Evolutionary conservation across 2,797 vertebrate species (phyloP).

Genomic region (Leptoclinus maculatus): DNA sequence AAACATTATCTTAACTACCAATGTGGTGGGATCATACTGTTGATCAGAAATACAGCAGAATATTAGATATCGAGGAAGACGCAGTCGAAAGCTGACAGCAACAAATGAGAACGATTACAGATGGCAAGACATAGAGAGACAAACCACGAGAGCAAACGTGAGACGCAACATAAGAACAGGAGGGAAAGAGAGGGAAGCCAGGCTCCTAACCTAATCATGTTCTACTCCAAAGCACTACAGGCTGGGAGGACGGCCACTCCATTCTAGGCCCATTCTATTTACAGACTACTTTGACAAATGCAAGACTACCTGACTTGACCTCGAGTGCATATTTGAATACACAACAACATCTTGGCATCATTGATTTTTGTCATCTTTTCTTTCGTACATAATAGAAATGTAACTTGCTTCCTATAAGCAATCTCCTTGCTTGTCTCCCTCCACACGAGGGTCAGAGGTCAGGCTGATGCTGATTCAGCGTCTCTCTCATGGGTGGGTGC

Average conservation of each 20-base stretch:
- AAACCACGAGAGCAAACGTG: slow-evolving; percentile 8
- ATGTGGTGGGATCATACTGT: background rate
- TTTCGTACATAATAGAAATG: background rate
- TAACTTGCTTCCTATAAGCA: background rate
- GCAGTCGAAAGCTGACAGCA: background rate
- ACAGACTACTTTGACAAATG: slow-evolving; percentile 27
- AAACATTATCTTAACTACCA: too few species aligned
- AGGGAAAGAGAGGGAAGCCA: slow-evolving; percentile 13
- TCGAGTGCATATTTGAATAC: slow-evolving; percentile 3
- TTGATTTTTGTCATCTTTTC: too few species aligned
- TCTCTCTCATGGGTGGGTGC: slow-evolving; percentile 7
- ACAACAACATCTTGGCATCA: background rate
- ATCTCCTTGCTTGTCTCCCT: background rate
- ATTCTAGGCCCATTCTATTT: slow-evolving; percentile 57
- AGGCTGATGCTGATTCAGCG: background rate
- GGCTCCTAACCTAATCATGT: slow-evolving; percentile 50
- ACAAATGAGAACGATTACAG: background rate
- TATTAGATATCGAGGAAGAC: background rate
- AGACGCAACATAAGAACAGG: slow-evolving; percentile 16
- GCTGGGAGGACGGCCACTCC: slow-evolving; percentile 44
- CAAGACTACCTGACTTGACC: slow-evolving; percentile 53
- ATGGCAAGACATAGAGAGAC: background rate
- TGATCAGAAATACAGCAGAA: background rate
- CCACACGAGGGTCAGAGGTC: slow-evolving; percentile 22
- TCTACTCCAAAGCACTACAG: slow-evolving; percentile 37